Evolutionary conservation across 1,140 invertebrate species (phyloP).

Genomic region (Charaxes varanes): DNA sequence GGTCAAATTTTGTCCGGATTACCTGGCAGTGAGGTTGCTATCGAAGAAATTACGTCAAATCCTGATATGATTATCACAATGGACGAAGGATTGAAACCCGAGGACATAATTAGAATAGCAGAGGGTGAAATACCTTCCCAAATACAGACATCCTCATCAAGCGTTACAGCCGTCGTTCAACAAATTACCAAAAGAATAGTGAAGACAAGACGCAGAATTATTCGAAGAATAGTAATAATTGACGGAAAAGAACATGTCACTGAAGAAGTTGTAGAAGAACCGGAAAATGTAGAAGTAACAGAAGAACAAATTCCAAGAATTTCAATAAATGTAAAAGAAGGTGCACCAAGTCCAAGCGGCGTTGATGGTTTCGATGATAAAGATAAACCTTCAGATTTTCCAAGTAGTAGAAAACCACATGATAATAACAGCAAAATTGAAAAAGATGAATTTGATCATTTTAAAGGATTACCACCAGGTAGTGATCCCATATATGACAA

Average conservation of each 20-base stretch:
- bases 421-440: constrained; percentile 15
- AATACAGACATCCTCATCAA: constrained; percentile 75
- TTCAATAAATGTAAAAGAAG: constrained; percentile 80
- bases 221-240: constrained; percentile 83
- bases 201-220: constrained; percentile 82
- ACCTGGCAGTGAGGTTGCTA: constrained; percentile 76
- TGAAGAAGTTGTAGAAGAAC: constrained; percentile 88
- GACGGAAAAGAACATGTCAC: constrained; percentile 88
- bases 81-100: constrained; percentile 71
- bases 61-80: constrained; percentile 75
- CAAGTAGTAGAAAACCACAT: constrained; percentile 6
- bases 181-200: constrained; percentile 86
- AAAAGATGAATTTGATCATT: neutral
- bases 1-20: constrained; percentile 77
- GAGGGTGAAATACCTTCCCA: constrained; percentile 71
- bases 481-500: neutral
- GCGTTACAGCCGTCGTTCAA: constrained; percentile 83
- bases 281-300: constrained; percentile 85
- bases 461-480: neutral
- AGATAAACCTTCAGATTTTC: constrained; percentile 20
- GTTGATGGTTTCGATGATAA: constrained; percentile 48
- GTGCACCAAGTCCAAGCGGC: constrained; percentile 50
- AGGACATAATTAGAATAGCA: constrained; percentile 72
- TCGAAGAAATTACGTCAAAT: constrained; percentile 78
- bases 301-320: constrained; percentile 83